Evolutionary conservation across 2,113 vertebrate genomes (phyloP).

Genomic region (Hypocryptadius cinnamomeus): DNA sequence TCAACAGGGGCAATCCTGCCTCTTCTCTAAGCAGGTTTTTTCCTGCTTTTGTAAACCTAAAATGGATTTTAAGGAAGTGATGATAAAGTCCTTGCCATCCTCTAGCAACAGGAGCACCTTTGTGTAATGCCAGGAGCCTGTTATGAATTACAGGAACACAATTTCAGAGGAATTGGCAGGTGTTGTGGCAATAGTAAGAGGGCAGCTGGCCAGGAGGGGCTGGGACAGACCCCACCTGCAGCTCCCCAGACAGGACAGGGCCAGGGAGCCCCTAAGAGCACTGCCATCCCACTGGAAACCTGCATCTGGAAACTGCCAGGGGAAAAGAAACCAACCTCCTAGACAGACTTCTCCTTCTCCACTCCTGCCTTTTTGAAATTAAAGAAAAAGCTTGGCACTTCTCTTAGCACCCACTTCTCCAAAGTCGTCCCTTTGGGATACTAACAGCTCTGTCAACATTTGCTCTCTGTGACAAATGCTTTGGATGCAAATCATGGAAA

Average conservation of each 20-base stretch:
- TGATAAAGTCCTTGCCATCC: neutral
- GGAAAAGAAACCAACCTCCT: neutral
- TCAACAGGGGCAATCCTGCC: neutral
- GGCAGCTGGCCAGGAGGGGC: neutral
- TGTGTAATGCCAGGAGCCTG: neutral
- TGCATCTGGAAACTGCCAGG: neutral
- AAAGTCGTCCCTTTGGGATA: neutral
- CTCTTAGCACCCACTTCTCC: constrained; percentile 12
- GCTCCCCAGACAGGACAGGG: neutral
- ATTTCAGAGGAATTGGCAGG: neutral
- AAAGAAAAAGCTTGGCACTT: constrained; percentile 48
- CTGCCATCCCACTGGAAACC: neutral
- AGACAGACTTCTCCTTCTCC: neutral
- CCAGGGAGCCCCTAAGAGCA: neutral
- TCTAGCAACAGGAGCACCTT: neutral
- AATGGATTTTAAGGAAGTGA: constrained; percentile 1
- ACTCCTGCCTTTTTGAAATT: neutral
- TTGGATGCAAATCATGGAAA: constrained; percentile 53
- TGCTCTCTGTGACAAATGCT: constrained; percentile 37
- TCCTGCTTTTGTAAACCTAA: constrained; percentile 23
- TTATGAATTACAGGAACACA: neutral
- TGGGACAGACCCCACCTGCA: neutral
- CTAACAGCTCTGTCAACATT: constrained; percentile 5
- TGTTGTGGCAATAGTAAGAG: neutral
- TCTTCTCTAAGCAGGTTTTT: neutral